Base-by-base conservation (phyloP, 2,888 invertebrate species). In the Tanaodytes sp. region DNA sequence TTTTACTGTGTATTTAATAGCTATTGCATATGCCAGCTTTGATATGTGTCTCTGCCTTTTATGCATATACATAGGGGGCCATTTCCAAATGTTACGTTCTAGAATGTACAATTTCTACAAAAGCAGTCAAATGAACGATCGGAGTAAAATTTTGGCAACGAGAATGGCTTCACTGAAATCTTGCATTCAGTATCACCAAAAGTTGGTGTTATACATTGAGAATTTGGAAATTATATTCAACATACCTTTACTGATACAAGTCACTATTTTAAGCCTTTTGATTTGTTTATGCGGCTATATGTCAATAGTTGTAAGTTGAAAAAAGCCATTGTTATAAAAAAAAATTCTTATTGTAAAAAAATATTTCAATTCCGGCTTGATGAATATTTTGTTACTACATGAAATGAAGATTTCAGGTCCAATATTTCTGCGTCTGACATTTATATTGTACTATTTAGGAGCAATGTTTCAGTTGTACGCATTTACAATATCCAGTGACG, bases 251-350 rank as follows among this genome's bases (percentile, higher is more conserved):
- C 16, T 64, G 18, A 6, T 43, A 15, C 49, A 57, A 64, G 55
- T 64, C 8, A 37, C 57, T 12, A 15, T 51, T n/a, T 31, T 57
- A 9, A 51, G 57, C 20, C 6, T 57, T 12, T 64, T 49, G 14
- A 57, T 57, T n/a, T 64, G 64, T 57, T 45, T 64, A 12, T 36
- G 42, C 15, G 57, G 57, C 8, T 64, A 64, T 23, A 37, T 51
- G 45, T 49, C 64, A 5, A 20, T 64, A 3, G 15, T 57, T 8
- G 64, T 64, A 51, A 51, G 57, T 48, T 15, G 23, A 23, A 5
- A 23, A 23, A 23, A 19, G 18, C n/a, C n/a, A 42, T n/a, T 23
- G 23, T 5, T 23, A 23, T 23, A 5, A 23, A 23, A 4, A 23
- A 4, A 23, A 23, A 23, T 23, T 23, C 4, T 42, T 30, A n/a